Base-by-base conservation (phyloP, 2,113 vertebrate species). In the Xenopus tropicalis region DNA sequence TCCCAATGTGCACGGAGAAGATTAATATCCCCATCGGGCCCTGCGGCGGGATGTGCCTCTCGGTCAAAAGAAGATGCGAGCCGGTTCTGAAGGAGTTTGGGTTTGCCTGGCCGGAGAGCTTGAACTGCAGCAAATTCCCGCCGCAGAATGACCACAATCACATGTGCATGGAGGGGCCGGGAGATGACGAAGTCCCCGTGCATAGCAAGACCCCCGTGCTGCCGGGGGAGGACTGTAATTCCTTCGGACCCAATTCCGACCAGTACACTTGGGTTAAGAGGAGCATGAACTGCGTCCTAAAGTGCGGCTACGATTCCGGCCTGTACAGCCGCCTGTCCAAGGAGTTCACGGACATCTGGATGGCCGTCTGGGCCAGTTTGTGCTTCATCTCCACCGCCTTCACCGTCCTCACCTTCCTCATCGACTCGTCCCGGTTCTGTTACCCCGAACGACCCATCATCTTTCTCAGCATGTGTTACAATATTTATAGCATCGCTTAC, bases 1-100 rank as follows among this genome's bases (percentile, higher is more conserved):
- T 98, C 70, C 97, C 97, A 0, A 98, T 99, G 97, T 99, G 97
- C 89, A 99, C 97, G 0, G 97, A 99, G 89, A 99, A 99, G 89
- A 96, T 99, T 71, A 94, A 96, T 79, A 95, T 97, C 87, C 95
- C 96, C 20, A 99, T 99, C 2, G 97, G 97, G 19, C 97, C 97
- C 0, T 99, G 97, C 0, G 94, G 95, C 0, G 98, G 96, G 85
- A 99, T 99, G 97, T 99, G 97, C 64, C 88, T 95, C 46, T 98
- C 96, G 0, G 96, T 99, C 79, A 98, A 99, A 84, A 92, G 90
- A 71, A 93, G 95, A 76, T 99, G 98, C 37, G 93, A 98, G 75
- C 98, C 98, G 0, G 97, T 99, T 71, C 87, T 99, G 21, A 94
- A 93, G 20, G 97, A 99, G 81, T 99, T 99, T 76, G 98, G 98